A percentile compares a stretch with the other conserved stretches of the same genome.
Conservation (phyloP, 2,888 invertebrate genomes). For the Euspilapteryx auroguttella region DNA sequence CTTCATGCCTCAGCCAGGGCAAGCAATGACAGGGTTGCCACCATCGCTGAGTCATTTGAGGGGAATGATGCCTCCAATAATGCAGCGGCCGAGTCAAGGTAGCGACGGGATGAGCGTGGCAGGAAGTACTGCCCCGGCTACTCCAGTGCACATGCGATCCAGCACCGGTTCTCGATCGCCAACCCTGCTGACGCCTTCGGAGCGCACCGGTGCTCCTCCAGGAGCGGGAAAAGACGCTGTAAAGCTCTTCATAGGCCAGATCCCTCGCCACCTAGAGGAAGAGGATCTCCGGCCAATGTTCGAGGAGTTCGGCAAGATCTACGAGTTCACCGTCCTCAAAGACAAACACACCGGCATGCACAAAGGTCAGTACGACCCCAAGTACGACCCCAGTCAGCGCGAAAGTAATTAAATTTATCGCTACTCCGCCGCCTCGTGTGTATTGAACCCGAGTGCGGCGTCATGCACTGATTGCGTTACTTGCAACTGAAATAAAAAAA, state of each 20-base stretch:
- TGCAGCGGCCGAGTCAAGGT: conserved; percentile 12
- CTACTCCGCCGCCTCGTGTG: too few species aligned
- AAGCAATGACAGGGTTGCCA: conserved; percentile 8
- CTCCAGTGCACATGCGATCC: conserved; percentile 33
- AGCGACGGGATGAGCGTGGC: conserved; percentile 19
- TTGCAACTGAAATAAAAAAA: conserved; percentile 12
- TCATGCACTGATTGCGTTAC: conserved; percentile 10
- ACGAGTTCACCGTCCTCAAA: conserved; percentile 92
- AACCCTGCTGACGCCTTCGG: conserved; percentile 40
- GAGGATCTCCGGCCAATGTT: conserved; percentile 87
- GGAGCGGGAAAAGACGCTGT: conserved; percentile 63
- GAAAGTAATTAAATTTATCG: too few species aligned
- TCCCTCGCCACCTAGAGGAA: conserved; percentile 87
- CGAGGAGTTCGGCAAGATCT: conserved; percentile 91
- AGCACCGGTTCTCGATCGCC: conserved; percentile 16
- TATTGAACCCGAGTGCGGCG: too few species aligned
- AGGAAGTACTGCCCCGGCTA: conserved; percentile 36
- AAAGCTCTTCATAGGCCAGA: conserved; percentile 92
- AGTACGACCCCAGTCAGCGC: too few species aligned
- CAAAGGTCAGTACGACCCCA: conserved; percentile 86
- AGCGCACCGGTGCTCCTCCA: conserved; percentile 43
- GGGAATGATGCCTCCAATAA: neutral
- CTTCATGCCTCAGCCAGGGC: conserved; percentile 29
- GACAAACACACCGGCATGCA: conserved; percentile 95
- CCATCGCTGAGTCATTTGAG: conserved; percentile 12